phyloP scores from a whole-genome alignment of 2,888 invertebrate genomes.

The Acronicta leporina region DNA sequence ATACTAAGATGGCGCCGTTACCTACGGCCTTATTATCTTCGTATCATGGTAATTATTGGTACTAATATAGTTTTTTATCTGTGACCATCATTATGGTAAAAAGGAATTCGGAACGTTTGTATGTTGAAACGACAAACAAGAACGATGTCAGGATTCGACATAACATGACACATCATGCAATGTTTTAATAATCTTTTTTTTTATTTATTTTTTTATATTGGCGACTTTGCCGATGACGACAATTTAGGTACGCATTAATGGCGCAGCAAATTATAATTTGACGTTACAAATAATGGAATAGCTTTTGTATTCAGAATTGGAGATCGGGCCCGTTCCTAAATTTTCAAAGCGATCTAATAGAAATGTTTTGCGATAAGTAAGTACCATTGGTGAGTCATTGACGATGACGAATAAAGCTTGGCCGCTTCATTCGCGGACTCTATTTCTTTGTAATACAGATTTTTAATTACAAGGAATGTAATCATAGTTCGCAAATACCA shows the following conservation, averaged over 20 bases:
- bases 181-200: too few species aligned
- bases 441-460: constrained; percentile 23
- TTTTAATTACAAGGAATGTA: constrained; percentile 25
- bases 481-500: constrained; percentile 6
- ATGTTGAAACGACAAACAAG: constrained; percentile 9
- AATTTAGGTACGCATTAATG: too few species aligned
- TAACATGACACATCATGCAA: neutral
- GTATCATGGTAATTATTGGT: too few species aligned
- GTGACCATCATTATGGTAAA: constrained; percentile 31
- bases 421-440: constrained; percentile 28
- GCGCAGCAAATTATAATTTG: neutral
- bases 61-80: too few species aligned
- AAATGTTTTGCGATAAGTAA: constrained; percentile 32
- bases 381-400: constrained; percentile 37
- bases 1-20: too few species aligned
- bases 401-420: constrained; percentile 40
- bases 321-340: constrained; percentile 8
- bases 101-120: constrained; percentile 33
- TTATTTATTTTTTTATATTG: too few species aligned
- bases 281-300: neutral
- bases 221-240: too few species aligned
- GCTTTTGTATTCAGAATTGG: constrained; percentile 8
- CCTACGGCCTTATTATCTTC: too few species aligned
- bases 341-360: constrained; percentile 31
- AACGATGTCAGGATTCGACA: constrained; percentile 1